These are phyloP conservation scores for Cylloceria caligata DNA, from an alignment of 2,888 invertebrate species.

Conservation along the genomic window DNA sequence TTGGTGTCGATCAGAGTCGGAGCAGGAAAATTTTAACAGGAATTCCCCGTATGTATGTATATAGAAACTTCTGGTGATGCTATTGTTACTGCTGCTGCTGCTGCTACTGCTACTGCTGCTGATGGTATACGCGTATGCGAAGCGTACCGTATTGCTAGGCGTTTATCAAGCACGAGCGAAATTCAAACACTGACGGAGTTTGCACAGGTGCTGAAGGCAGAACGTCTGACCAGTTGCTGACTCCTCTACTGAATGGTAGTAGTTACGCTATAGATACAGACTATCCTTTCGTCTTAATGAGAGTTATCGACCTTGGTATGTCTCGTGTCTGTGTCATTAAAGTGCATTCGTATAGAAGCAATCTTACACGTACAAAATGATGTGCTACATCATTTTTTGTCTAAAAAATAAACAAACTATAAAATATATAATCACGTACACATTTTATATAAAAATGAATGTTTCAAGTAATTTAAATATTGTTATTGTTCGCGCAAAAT, in stretches of 20 bases:
- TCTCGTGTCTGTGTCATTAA: not conserved
- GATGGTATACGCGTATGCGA: conserved; percentile 8
- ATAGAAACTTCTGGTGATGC: too few species aligned
- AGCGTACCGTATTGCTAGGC: conserved; percentile 43
- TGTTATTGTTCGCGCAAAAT: too few species aligned
- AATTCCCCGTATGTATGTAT: not conserved
- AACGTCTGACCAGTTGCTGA: conserved; percentile 60
- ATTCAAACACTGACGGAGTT: conserved; percentile 46
- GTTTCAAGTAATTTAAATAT: too few species aligned
- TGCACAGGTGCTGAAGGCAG: conserved; percentile 28
- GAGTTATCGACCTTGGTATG: not conserved
- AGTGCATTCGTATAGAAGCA: not conserved
- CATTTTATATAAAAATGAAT: too few species aligned
- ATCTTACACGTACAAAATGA: not conserved
- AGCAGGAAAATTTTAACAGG: too few species aligned
- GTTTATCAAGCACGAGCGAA: conserved; percentile 46
- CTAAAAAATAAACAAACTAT: too few species aligned
- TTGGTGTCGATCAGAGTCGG: too few species aligned
- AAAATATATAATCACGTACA: too few species aligned
- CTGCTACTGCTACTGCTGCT: not conserved
- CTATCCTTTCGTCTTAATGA: conserved; percentile 16
- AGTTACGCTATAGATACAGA: conserved; percentile 35
- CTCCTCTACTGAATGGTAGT: conserved; percentile 57
- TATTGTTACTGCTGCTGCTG: not conserved
- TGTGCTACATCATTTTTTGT: too few species aligned